Evolutionary conservation across 2,888 invertebrate genomes (phyloP), one percentile per base, ranked within the genome.

Genomic region (Drosophila pegasa): DNA sequence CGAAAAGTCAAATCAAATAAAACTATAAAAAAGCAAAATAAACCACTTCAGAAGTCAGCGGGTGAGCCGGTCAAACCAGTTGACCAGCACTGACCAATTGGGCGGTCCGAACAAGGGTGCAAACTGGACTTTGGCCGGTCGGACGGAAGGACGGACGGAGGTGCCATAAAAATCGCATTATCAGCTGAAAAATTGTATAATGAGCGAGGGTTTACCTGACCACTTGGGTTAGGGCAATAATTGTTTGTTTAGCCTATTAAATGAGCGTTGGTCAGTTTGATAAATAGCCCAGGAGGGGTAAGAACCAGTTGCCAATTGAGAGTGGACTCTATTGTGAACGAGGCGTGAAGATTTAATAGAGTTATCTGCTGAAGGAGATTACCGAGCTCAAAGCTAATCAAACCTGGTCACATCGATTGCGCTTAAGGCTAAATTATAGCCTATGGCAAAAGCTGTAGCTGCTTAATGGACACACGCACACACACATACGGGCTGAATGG

Each of bases 1-100:
- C 82, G 50, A 62, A 86, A 83, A 77, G 88, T 77, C 81, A 84
- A 86, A 83, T 67, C 81, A 84, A 87, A 85, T 75, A 69, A 57
- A 81, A 65, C 74, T 71, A 79, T 71, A 64, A 65, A 71, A 62
- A 70, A 62, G 41, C 41, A 4, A 65, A 37, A 60, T 59, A 72
- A 64, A 63, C 56, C 82, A 82, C 72, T 79, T 70, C 64, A 74
- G 29, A 50, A 74, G 78, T 78, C 87, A 82, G 66, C 85, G 68
- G 70, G 80, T 40, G 76, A 72, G 61, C 64, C 59, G 25, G 47
- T 54, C 43, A 79, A 80, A 68, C 72, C 80, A 82, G 77, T 78
- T 71, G 79, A 71, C 81, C 68, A 31, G 16, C 50, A 51, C 69
- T 84, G 88, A 80, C 87, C 83, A 70, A 61, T 64, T 58, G 54